These are phyloP conservation scores for Aphidius colemani DNA, from an alignment of 2,888 invertebrate species.

Conservation along the genomic window DNA sequence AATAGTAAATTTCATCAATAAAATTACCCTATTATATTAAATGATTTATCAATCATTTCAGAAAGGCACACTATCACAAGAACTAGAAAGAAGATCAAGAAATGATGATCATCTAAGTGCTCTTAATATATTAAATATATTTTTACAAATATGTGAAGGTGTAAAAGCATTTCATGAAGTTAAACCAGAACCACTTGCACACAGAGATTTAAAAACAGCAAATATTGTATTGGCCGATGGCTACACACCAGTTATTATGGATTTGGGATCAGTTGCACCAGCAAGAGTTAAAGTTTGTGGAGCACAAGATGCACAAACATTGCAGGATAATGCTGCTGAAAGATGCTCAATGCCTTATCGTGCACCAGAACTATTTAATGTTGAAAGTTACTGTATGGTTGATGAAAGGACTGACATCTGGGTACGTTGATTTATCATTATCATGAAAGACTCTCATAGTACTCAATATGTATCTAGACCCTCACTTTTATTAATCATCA, in stretches of 20 bases:
- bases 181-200: constrained; percentile 75
- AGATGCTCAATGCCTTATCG: constrained; percentile 86
- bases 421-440: constrained; percentile 56
- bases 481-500: constrained; percentile 21
- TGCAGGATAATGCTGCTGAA: constrained; percentile 82
- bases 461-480: too few species aligned
- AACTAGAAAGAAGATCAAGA: constrained; percentile 67
- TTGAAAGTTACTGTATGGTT: constrained; percentile 78
- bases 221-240: constrained; percentile 79
- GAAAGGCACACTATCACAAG: constrained; percentile 76
- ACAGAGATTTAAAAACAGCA: constrained; percentile 84
- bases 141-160: constrained; percentile 75
- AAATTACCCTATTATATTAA: not conserved
- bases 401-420: constrained; percentile 87
- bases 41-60: constrained; percentile 44
- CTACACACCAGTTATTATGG: constrained; percentile 78
- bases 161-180: constrained; percentile 75
- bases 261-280: constrained; percentile 75
- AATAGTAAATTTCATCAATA: not conserved
- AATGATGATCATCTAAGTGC: constrained; percentile 68
- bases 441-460: too few species aligned
- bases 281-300: constrained; percentile 71
- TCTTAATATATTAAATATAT: constrained; percentile 71
- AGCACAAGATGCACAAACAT: constrained; percentile 70
- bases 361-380: constrained; percentile 86